These are phyloP conservation scores for Diachasma alloeum DNA, from an alignment of 1,140 invertebrate species.

Conservation along the genomic window DNA sequence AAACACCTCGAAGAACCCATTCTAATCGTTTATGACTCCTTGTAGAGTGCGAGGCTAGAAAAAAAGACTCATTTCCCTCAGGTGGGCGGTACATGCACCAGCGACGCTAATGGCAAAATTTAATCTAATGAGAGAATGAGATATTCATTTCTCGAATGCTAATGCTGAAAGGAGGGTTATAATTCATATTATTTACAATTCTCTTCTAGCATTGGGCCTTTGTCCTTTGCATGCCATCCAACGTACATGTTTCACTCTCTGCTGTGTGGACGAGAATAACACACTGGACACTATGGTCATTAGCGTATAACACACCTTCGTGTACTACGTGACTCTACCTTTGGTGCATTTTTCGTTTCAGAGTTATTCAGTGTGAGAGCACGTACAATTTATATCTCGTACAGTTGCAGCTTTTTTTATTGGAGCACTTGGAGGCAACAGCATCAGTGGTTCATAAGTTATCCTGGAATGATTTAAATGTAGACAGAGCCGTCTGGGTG, in stretches of 20 bases:
- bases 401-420: background rate
- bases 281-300: background rate
- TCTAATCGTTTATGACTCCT: too few relatives aligned
- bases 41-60: too few relatives aligned
- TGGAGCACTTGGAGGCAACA: too few relatives aligned
- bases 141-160: background rate
- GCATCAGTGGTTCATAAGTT: background rate
- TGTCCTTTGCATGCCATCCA: background rate
- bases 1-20: too few relatives aligned
- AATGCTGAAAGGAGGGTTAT: background rate
- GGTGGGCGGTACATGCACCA: too few relatives aligned
- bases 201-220: background rate
- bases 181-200: background rate
- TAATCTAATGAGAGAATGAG: too few relatives aligned
- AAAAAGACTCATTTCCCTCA: too few relatives aligned
- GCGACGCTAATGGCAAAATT: too few relatives aligned
- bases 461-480: too few relatives aligned
- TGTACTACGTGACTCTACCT: conserved; percentile 4
- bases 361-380: background rate
- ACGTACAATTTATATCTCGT: background rate
- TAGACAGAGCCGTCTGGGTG: too few relatives aligned
- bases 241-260: background rate
- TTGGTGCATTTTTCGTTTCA: conserved; percentile 3
- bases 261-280: background rate
- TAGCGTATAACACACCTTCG: background rate